A percentile compares a stretch with the other conserved stretches of the same genome.
phyloP scores from a whole-genome alignment of 92 coral and sea anemone genomes.

The Parazoanthus swiftii region DNA sequence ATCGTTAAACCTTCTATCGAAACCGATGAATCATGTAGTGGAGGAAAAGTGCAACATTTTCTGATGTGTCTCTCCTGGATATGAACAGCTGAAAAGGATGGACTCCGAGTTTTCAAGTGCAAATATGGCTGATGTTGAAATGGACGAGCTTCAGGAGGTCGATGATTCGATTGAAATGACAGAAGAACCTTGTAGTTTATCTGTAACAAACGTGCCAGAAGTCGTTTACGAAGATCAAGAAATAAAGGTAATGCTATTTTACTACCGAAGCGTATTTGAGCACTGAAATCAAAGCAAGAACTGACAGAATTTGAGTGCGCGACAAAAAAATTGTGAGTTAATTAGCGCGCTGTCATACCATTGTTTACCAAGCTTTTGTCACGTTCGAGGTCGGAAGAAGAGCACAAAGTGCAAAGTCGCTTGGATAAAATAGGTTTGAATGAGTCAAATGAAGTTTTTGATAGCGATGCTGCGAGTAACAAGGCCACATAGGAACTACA shows the following conservation, averaged over 20 bases:
- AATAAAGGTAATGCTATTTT: slow-evolving; percentile 60
- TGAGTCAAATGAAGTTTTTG: too few relatives aligned
- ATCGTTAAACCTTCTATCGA: background rate
- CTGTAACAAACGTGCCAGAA: slow-evolving; percentile 84
- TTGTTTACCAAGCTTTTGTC: background rate
- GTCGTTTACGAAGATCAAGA: slow-evolving; percentile 74
- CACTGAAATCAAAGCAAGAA: background rate
- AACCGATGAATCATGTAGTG: background rate
- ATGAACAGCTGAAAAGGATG: slow-evolving; percentile 12
- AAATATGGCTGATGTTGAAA: slow-evolving; percentile 43
- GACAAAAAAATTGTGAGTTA: background rate
- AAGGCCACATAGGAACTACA: too few relatives aligned
- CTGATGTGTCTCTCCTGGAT: background rate
- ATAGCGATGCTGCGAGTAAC: too few relatives aligned
- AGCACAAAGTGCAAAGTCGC: background rate
- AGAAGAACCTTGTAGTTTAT: slow-evolving; percentile 66
- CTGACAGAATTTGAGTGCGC: slow-evolving; percentile 7
- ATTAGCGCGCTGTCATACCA: background rate
- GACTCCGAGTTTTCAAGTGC: slow-evolving; percentile 4
- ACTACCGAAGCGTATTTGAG: background rate
- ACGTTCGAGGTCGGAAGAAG: background rate
- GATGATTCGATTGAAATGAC: slow-evolving; percentile 21
- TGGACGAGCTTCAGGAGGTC: slow-evolving; percentile 16
- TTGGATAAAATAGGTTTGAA: too few relatives aligned
- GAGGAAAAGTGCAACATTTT: background rate